Percentiles rank a stretch among this genome's conserved stretches.
phyloP scores from a whole-genome alignment of 1,140 invertebrate genomes.

The Drosophila baimaii region DNA sequence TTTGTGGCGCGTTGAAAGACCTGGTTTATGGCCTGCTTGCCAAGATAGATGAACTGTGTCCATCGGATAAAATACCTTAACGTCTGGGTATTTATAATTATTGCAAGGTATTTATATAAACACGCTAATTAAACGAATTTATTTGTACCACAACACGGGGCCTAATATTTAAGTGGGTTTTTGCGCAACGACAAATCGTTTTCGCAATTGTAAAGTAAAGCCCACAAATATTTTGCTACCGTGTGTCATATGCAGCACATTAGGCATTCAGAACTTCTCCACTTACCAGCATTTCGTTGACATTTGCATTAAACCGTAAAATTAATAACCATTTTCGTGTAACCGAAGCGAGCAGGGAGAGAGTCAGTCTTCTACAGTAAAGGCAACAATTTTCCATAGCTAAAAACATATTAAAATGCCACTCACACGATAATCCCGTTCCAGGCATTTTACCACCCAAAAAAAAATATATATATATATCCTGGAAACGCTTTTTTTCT shows the following conservation, averaged over 20 bases:
- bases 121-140: constrained; percentile 31
- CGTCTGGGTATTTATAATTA: constrained; percentile 36
- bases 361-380: constrained; percentile 13
- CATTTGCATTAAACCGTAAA: constrained; percentile 59
- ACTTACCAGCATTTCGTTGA: constrained; percentile 35
- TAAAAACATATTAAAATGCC: constrained; percentile 81
- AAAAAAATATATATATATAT: constrained; percentile 5
- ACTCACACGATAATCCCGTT: constrained; percentile 73
- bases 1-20: constrained; percentile 47
- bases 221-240: not conserved
- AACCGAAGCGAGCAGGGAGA: constrained; percentile 2
- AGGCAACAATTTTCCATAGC: constrained; percentile 56
- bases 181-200: constrained; percentile 22
- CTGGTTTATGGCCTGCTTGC: constrained; percentile 39
- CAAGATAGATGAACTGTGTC: constrained; percentile 54
- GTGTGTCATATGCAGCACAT: constrained; percentile 24
- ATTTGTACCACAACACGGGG: not conserved
- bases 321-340: constrained; percentile 76
- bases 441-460: constrained; percentile 40
- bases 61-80: constrained; percentile 27
- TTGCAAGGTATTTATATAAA: constrained; percentile 25
- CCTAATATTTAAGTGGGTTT: constrained; percentile 17
- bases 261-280: constrained; percentile 14
- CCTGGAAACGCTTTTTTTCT: constrained; percentile 10
- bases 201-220: constrained; percentile 19